Evolutionary conservation across 2,888 invertebrate genomes (phyloP).

Genomic region (Cybosia mesomella): DNA sequence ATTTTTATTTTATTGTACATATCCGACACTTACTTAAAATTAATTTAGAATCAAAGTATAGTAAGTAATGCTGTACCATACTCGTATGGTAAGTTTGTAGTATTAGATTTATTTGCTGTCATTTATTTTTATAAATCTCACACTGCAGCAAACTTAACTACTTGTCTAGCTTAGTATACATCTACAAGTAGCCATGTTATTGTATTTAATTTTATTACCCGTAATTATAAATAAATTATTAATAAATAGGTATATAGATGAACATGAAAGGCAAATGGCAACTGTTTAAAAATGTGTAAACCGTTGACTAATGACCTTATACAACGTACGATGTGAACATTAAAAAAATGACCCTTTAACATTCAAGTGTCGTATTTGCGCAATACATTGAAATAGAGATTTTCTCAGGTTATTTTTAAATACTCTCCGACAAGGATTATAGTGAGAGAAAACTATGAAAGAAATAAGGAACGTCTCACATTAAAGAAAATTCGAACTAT

Average conservation of each 20-base stretch:
- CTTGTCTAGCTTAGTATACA: too few species aligned
- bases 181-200: not conserved
- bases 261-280: not conserved
- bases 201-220: not conserved
- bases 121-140: not conserved
- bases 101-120: too few species aligned
- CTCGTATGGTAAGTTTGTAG: too few species aligned
- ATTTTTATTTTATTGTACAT: too few species aligned
- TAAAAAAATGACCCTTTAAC: constrained; percentile 34
- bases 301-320: constrained; percentile 23
- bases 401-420: not conserved
- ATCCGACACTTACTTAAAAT: too few species aligned
- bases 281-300: not conserved
- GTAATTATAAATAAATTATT: not conserved
- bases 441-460: not conserved
- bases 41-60: too few species aligned
- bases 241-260: too few species aligned
- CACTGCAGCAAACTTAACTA: too few species aligned
- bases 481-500: too few species aligned
- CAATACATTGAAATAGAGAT: not conserved
- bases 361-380: constrained; percentile 29
- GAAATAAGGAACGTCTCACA: not conserved
- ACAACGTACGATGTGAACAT: constrained; percentile 13
- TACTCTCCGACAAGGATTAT: not conserved
- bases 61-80: too few species aligned